Evolutionary conservation across 2,113 vertebrate species (phyloP).

Genomic region (Panthera leo): DNA sequence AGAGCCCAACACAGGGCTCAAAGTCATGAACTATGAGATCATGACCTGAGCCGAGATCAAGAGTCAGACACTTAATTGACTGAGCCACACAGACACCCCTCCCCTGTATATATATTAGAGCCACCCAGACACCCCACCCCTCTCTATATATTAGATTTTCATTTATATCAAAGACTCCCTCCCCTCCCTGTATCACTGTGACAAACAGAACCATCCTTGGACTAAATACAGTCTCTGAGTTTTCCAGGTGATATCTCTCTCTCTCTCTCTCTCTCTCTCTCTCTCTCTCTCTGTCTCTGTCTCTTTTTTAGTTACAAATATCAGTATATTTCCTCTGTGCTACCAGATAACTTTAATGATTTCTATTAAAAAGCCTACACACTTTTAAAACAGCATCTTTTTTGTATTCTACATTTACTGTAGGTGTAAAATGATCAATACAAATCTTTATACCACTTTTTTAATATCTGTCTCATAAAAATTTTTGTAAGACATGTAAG

Average conservation of each 20-base stretch:
- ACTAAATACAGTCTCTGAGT: background rate
- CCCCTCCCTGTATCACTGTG: background rate
- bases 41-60: too few relatives aligned
- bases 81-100: too few relatives aligned
- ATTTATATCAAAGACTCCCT: too few relatives aligned
- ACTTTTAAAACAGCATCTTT: background rate
- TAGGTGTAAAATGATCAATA: background rate
- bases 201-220: background rate
- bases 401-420: background rate
- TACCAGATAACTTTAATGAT: background rate
- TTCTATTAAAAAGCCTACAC: background rate
- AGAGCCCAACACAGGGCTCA: too few relatives aligned
- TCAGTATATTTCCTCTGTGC: background rate
- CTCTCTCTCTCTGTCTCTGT: too few relatives aligned
- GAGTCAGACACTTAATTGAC: too few relatives aligned
- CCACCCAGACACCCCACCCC: too few relatives aligned
- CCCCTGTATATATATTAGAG: too few relatives aligned
- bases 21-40: too few relatives aligned
- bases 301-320: background rate
- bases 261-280: background rate
- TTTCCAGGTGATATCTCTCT: background rate
- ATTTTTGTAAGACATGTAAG: background rate
- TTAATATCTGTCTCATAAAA: background rate
- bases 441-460: background rate
- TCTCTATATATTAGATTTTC: too few relatives aligned